Percentiles rank a stretch among this genome's conserved stretches.
phyloP scores from a whole-genome alignment of 1,140 invertebrate genomes.

The Prorops nasuta region DNA sequence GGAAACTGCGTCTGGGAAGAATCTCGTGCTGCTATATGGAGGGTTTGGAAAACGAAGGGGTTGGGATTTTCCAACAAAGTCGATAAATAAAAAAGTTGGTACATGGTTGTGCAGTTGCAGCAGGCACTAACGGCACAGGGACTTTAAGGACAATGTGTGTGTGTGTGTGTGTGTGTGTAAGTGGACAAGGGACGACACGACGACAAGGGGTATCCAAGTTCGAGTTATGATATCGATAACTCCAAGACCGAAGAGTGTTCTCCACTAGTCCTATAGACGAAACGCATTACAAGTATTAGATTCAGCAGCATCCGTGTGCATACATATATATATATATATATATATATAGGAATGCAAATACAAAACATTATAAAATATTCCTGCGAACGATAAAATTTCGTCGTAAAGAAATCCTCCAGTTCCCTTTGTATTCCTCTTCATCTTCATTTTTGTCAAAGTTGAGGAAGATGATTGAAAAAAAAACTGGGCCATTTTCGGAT shows the following conservation, averaged over 20 bases:
- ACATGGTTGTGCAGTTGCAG: constrained; percentile 15
- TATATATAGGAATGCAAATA: background rate
- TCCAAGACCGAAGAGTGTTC: too few relatives aligned
- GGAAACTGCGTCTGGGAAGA: background rate
- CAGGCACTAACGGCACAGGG: background rate
- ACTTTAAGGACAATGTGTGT: background rate
- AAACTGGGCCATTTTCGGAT: too few relatives aligned
- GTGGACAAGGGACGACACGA: background rate
- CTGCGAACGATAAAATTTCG: too few relatives aligned
- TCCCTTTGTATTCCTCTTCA: too few relatives aligned
- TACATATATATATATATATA: background rate
- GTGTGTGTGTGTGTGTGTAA: background rate
- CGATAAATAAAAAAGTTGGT: constrained; percentile 37
- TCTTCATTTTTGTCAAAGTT: too few relatives aligned
- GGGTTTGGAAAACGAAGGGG: background rate
- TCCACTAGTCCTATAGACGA: too few relatives aligned
- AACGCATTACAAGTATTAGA: too few relatives aligned
- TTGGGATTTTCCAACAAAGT: constrained; percentile 22
- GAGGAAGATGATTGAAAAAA: too few relatives aligned
- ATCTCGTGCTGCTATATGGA: background rate
- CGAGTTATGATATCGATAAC: constrained; percentile 36
- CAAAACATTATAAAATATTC: too few relatives aligned
- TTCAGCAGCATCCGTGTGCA: background rate
- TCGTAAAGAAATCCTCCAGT: too few relatives aligned
- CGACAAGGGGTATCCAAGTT: constrained; percentile 10